Evolutionary conservation across 2,797 vertebrate species (phyloP).

Genomic region (Fistularia commersonii): DNA sequence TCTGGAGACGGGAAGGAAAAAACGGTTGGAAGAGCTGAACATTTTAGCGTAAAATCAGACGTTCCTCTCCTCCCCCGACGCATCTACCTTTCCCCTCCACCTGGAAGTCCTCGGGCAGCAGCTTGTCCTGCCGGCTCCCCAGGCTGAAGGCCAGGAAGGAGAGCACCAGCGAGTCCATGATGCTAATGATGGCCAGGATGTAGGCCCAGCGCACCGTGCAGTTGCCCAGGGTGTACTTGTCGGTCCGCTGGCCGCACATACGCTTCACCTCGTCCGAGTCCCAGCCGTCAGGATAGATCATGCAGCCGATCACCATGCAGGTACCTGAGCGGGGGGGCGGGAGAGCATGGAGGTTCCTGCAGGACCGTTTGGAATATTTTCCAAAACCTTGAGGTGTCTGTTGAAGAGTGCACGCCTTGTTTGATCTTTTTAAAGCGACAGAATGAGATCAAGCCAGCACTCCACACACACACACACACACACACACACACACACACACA

Average conservation of each 20-base stretch:
- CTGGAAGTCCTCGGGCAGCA: conserved; percentile 92
- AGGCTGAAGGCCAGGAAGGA: conserved; percentile 92
- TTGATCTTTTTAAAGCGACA: too few relatives aligned
- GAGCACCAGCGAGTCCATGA: conserved; percentile 90
- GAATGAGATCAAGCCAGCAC: too few relatives aligned
- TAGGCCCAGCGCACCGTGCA: conserved; percentile 98
- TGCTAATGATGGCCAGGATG: conserved; percentile 97
- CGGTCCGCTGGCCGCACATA: conserved; percentile 92
- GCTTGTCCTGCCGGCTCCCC: conserved; percentile 92
- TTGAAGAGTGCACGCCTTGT: too few relatives aligned
- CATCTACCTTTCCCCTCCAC: conserved; percentile 83
- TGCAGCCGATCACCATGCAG: conserved; percentile 92
- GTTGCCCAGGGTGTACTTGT: conserved; percentile 93
- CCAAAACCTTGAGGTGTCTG: too few relatives aligned
- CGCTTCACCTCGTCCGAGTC: conserved; percentile 89
- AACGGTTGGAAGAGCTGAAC: too few relatives aligned
- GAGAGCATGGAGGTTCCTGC: background rate
- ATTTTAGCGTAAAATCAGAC: too few relatives aligned
- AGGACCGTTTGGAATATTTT: background rate
- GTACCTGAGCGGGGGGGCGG: conserved; percentile 71
- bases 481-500: background rate
- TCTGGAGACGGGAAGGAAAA: conserved; percentile 44
- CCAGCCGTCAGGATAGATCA: conserved; percentile 98
- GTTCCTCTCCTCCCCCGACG: background rate
- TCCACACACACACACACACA: too few relatives aligned